Percentiles rank a stretch among this genome's conserved stretches.
These are phyloP conservation scores for Tinea trinotella DNA, from an alignment of 2,888 invertebrate species.

Conservation along the genomic window DNA sequence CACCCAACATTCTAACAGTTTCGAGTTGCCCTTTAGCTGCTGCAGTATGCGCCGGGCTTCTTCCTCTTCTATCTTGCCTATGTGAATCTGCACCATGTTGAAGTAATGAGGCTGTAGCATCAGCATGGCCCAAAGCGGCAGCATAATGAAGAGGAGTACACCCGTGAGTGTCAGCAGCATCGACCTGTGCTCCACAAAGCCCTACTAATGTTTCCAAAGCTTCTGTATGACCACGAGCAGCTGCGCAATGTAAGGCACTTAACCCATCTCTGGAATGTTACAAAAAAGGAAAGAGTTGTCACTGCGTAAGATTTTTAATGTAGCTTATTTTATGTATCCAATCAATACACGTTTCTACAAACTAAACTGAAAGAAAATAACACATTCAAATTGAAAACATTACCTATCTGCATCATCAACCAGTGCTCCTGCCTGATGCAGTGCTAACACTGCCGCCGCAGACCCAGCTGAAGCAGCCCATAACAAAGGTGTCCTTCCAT, in stretches of 20 bases:
- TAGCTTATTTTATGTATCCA: background rate
- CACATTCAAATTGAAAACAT: background rate
- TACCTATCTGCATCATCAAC: constrained; percentile 83
- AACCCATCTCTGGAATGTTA: constrained; percentile 84
- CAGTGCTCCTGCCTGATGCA: constrained; percentile 83
- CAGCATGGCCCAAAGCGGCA: constrained; percentile 95
- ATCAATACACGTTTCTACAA: too few relatives aligned
- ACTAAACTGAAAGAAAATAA: too few relatives aligned
- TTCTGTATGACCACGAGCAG: constrained; percentile 94
- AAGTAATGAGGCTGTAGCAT: constrained; percentile 91
- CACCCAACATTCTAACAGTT: constrained; percentile 81
- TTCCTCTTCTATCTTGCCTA: constrained; percentile 91
- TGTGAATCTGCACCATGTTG: constrained; percentile 92
- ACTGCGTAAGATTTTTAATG: too few relatives aligned
- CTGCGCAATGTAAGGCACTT: constrained; percentile 96
- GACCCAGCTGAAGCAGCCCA: constrained; percentile 99
- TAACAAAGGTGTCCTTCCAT: constrained; percentile 92
- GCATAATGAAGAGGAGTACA: constrained; percentile 98
- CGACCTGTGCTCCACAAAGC: constrained; percentile 89
- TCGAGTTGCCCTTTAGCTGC: constrained; percentile 96
- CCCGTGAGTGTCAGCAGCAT: constrained; percentile 93
- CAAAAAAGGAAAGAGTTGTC: too few relatives aligned
- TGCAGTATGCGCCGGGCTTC: constrained; percentile 95
- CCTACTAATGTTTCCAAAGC: constrained; percentile 91
- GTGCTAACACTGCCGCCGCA: constrained; percentile 90